Evolutionary conservation across 1,140 invertebrate species (phyloP).

Genomic region (Meteorus sp.): DNA sequence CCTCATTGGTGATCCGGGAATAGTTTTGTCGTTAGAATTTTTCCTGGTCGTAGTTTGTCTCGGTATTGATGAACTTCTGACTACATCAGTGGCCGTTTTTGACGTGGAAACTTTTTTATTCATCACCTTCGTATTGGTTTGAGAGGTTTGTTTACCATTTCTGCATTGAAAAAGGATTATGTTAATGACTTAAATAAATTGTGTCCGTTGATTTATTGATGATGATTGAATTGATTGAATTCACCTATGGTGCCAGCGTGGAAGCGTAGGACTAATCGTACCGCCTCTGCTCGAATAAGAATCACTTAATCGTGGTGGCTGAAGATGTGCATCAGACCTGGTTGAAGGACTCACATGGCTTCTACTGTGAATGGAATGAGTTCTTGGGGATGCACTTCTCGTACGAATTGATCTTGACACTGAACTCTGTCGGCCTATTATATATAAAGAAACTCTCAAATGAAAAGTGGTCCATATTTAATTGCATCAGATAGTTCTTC

Average conservation of each 20-base stretch:
- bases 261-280: constrained; percentile 61
- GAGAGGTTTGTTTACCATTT: constrained; percentile 17
- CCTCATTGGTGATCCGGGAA: not conserved
- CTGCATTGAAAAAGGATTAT: constrained; percentile 1
- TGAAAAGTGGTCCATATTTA: not conserved
- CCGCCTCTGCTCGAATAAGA: constrained; percentile 54
- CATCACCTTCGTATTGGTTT: not conserved
- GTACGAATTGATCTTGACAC: constrained; percentile 50
- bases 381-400: constrained; percentile 52
- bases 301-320: constrained; percentile 56
- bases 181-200: too few species aligned
- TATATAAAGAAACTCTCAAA: constrained; percentile 20
- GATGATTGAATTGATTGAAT: constrained; percentile 1
- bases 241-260: constrained; percentile 62
- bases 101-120: not conserved
- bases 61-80: constrained; percentile 24
- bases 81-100: not conserved
- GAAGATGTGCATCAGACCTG: constrained; percentile 60
- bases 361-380: constrained; percentile 53
- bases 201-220: constrained; percentile 5
- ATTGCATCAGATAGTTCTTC: too few species aligned
- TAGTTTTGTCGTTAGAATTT: not conserved
- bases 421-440: constrained; percentile 46
- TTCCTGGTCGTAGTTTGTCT: not conserved
- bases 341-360: constrained; percentile 53